Base-by-base conservation (phyloP, 2,888 invertebrate genomes). In the Apodemia hepburni region DNA sequence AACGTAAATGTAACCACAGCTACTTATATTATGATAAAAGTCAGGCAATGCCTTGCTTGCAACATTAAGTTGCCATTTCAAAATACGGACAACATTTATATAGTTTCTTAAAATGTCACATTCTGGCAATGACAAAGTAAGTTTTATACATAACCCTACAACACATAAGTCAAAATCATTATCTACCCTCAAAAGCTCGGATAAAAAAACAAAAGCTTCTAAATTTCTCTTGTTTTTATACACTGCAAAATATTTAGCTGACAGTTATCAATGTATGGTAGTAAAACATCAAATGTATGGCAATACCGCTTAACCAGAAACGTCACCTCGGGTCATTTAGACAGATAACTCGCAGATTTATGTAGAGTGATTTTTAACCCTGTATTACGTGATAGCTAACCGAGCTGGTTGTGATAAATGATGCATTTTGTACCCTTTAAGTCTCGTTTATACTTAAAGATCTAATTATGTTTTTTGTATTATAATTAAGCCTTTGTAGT, bases 311-410 rank as follows among this genome's bases (percentile, higher is more conserved):
- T 70, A 77, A 75, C 75, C 73, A 78, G 66, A 73, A 79, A 77
- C 71, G 73, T 73, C 68, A 75, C 82, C 77, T 75, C 76, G 75
- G 82, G 84, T 84, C 80, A 82, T 85, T 84, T 84, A 81, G 80
- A 72, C 79, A 80, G 87, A 88, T 87, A 89, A 82, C 83, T 77
- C 69, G 65, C 66, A 76, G 81, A 89, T 89, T 87, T 85, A 89
- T 88, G 83, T 77, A 78, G 76, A 84, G 84, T 85, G 82, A 89
- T 89, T 89, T 89, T 88, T 89, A 88, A 89, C 87, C 86, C 85
- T 81, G 81, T 80, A 78, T 76, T 77, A 75, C 74, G 75, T 68
- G 71, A 75, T 72, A 73, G 68, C 72, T 75, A 75, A 75, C 74
- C 78, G 79, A 73, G 71, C 72, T 57, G 29, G 70, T 75, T 74